These are phyloP conservation scores for Phragmatobia fuliginosa DNA, from an alignment of 2,888 invertebrate species.

Conservation along the genomic window DNA sequence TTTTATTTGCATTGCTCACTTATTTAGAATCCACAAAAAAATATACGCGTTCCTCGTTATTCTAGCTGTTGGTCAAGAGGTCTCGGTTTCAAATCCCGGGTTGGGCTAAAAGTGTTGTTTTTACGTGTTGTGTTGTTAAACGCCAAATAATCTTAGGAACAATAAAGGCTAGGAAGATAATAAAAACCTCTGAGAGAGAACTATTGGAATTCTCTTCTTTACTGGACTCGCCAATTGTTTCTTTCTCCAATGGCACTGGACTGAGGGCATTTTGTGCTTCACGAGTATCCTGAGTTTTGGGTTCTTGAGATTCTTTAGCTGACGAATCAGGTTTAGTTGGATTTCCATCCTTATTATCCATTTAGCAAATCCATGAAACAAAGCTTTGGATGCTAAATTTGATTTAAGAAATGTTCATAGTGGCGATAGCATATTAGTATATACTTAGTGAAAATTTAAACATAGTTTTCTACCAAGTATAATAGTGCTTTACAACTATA, in stretches of 20 bases:
- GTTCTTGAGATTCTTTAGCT: too few species aligned
- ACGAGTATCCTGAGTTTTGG: too few species aligned
- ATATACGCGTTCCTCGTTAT: too few species aligned
- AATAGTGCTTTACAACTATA: neutral
- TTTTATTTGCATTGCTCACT: neutral
- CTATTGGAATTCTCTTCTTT: neutral
- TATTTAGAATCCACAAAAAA: too few species aligned
- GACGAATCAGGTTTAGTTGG: neutral
- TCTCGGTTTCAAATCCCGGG: too few species aligned
- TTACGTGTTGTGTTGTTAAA: too few species aligned
- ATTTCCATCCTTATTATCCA: slow-evolving; percentile 1
- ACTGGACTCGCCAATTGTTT: neutral
- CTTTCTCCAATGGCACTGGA: neutral
- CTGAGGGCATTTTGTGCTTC: too few species aligned
- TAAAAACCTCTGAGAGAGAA: neutral
- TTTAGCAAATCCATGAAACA: neutral
- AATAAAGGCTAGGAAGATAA: too few species aligned
- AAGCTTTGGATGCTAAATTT: neutral
- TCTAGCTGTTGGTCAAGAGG: too few species aligned
- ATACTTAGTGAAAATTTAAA: neutral
- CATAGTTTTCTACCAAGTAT: neutral
- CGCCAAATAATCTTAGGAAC: too few species aligned
- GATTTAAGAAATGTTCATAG: neutral
- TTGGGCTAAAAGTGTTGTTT: too few species aligned
- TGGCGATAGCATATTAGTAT: neutral